Base-by-base conservation (phyloP, 2,888 invertebrate genomes). In the Drosophila hamatofila region DNA sequence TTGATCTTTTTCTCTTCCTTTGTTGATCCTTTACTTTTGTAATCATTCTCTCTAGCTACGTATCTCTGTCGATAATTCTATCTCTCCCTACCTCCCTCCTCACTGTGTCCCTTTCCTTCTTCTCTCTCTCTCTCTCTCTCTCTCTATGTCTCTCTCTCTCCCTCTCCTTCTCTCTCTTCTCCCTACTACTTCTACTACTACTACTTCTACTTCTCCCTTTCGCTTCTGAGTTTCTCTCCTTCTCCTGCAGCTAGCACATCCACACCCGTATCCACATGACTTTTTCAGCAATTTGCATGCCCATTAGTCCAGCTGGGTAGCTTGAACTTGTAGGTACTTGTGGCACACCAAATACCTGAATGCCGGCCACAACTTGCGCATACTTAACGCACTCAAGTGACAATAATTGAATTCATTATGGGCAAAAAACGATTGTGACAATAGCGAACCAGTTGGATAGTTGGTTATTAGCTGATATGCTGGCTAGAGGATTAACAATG, bases 401-500 rank as follows among this genome's bases (percentile, higher is more conserved):
- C 85, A 89, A 85, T 89, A 89, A 85, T 88, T 88, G 88, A 89
- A 85, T 89, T 85, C 87, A 87, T 89, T 89, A 89, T 84, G 78
- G 78, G 72, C 72, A 66, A 75, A 75, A 75, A 79, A 80, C 75
- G 72, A 73, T 81, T 78, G 78, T 81, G 72, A 80, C 72, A 80
- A 80, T 78, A 58, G 75, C 75, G 78, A 78, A 75, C 78, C 59
- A 78, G 78, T 77, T 77, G 75, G 67, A 71, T 73, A 64, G 74
- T 68, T 61, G 69, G 61, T 75, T 78, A 83, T 78, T 81, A 81
- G 74, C 77, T 76, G 79, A 69, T 81, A 76, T 79, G 77, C 52
- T 68, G 75, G 71, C 80, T 64, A 59, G 79, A 88, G 86, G 86
- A 86, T 88, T 86, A 86, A 88, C 86, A 86, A 86, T 85, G 78